Conservation (phyloP, 2,888 invertebrate species). For the Drosophila cyrtoloma region DNA sequence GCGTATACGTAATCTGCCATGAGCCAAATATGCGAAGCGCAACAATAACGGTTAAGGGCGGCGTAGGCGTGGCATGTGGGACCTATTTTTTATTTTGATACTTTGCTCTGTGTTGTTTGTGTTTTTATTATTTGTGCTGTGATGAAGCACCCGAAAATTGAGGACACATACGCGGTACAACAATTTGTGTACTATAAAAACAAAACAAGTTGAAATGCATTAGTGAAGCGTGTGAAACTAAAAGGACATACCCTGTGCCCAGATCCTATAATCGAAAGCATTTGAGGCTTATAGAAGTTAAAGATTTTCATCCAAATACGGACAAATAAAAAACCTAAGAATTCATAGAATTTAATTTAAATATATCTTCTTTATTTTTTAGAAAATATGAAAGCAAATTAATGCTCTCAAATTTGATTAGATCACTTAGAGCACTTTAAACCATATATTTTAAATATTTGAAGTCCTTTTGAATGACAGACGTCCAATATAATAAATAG, state of each 20-base stretch:
- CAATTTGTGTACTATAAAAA: slow-evolving; percentile 63
- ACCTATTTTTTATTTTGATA: neutral
- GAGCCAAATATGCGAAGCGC: slow-evolving; percentile 71
- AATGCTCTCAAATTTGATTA: neutral
- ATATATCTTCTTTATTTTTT: neutral
- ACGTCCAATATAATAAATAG: neutral
- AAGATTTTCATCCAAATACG: neutral
- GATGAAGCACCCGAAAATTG: slow-evolving; percentile 63
- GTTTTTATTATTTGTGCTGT: slow-evolving; percentile 17
- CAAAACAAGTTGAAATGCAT: neutral
- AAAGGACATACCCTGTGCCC: neutral
- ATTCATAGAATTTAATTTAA: neutral
- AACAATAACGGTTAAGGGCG: slow-evolving; percentile 53
- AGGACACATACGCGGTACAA: slow-evolving; percentile 68
- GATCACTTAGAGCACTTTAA: neutral
- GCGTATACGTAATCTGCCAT: slow-evolving; percentile 80
- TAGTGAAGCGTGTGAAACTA: no score
- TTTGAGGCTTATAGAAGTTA: neutral
- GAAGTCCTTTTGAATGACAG: neutral
- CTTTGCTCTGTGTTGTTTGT: neutral
- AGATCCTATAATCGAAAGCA: neutral
- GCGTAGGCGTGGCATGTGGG: slow-evolving; percentile 10
- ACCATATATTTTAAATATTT: neutral
- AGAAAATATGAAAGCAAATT: neutral
- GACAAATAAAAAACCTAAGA: neutral